Conservation (phyloP, 37 sponge, comb jelly and placozoan genomes). For the Eunapius fragilis region DNA sequence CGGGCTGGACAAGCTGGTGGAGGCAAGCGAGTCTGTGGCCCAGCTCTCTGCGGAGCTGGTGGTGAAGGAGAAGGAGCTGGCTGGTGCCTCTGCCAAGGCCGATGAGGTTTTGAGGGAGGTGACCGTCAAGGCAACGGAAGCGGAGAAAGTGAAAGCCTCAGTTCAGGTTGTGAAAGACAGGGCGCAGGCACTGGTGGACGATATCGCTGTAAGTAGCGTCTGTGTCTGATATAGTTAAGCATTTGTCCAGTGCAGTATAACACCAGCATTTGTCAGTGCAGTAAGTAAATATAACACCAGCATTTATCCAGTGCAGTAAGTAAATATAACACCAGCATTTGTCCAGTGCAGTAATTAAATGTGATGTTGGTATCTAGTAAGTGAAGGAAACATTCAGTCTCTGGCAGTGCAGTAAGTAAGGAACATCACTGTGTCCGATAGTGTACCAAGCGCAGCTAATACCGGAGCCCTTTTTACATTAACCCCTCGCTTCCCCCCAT, state of each 20-base stretch:
- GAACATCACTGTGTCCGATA: too few relatives aligned
- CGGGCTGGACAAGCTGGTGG: slow-evolving; percentile 93
- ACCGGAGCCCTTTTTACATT: too few relatives aligned
- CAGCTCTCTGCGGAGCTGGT: slow-evolving; percentile 90
- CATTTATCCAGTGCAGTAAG: too few relatives aligned
- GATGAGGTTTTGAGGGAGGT: slow-evolving; percentile 94
- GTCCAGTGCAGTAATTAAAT: too few relatives aligned
- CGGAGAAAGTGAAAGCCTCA: slow-evolving; percentile 94
- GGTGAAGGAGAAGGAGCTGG: slow-evolving; percentile 98
- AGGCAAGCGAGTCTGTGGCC: slow-evolving; percentile 93
- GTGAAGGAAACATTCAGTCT: too few relatives aligned
- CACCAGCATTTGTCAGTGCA: neutral
- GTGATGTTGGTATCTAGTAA: too few relatives aligned
- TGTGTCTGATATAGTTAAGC: neutral
- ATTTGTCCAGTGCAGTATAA: neutral
- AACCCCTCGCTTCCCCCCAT: neutral
- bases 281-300: too few relatives aligned
- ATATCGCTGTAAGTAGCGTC: slow-evolving; percentile 67
- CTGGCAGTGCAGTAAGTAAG: too few relatives aligned
- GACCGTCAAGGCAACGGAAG: slow-evolving; percentile 93
- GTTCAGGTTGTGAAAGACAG: slow-evolving; percentile 99
- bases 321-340: too few relatives aligned
- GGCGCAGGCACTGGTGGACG: slow-evolving; percentile 96
- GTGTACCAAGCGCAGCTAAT: too few relatives aligned
- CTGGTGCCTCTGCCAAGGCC: slow-evolving; percentile 90